phyloP scores from a whole-genome alignment of 1,140 invertebrate genomes.

The Drosophila santomea region DNA sequence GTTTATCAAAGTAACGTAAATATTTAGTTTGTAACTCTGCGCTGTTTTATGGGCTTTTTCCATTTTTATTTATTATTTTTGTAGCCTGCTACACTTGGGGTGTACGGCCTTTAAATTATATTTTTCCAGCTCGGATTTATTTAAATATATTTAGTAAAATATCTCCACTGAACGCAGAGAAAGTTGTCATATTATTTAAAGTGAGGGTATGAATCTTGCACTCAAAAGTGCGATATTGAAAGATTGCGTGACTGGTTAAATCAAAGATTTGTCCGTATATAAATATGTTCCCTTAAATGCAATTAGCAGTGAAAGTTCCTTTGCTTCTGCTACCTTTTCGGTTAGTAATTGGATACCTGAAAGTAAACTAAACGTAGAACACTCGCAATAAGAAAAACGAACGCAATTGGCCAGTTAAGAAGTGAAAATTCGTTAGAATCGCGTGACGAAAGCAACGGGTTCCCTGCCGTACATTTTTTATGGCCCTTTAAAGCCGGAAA shows the following conservation, averaged over 20 bases:
- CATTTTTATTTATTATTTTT: not conserved
- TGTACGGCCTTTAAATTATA: no score
- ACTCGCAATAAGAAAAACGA: conserved; percentile 20
- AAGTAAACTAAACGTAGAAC: conserved; percentile 30
- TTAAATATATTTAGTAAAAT: not conserved
- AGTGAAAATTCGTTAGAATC: conserved; percentile 21
- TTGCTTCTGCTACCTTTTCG: not conserved
- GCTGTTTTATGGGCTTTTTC: conserved; percentile 13
- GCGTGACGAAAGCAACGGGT: conserved; percentile 35
- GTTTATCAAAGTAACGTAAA: conserved; percentile 57
- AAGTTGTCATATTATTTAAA: not conserved
- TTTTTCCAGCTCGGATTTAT: not conserved
- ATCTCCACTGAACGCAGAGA: not conserved
- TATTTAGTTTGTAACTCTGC: conserved; percentile 14
- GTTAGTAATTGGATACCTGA: conserved; percentile 39
- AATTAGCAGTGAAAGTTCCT: not conserved
- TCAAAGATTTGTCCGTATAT: no score
- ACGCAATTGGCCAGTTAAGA: conserved; percentile 10
- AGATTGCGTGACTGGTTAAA: no score
- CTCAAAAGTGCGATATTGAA: no score
- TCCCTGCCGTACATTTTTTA: conserved; percentile 22
- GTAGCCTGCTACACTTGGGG: not conserved
- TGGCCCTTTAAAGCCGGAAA: conserved; percentile 29
- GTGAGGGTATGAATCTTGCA: no score
- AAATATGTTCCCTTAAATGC: not conserved